Conservation (phyloP, 1,140 invertebrate genomes). For the Drosophila neocordata region DNA sequence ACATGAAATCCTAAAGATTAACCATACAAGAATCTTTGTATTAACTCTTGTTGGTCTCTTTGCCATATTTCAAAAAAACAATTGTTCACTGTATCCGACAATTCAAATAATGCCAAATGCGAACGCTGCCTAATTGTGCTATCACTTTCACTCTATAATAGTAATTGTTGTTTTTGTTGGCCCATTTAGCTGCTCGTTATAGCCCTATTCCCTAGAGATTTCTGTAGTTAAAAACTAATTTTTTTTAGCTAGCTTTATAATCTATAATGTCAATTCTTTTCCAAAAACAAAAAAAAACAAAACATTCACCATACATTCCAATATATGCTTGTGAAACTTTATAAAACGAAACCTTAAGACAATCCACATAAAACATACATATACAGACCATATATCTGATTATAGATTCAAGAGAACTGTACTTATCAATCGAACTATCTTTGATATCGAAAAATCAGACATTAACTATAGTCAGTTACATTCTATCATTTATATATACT, state of each 20-base stretch:
- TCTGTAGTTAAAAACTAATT: conserved; percentile 54
- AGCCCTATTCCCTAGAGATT: conserved; percentile 34
- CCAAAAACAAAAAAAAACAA: no score
- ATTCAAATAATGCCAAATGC: conserved; percentile 12
- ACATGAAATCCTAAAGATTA: not conserved
- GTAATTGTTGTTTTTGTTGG: conserved; percentile 40
- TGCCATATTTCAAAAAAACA: not conserved
- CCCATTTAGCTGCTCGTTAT: conserved; percentile 37
- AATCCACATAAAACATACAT: conserved; percentile 40
- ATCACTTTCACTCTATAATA: conserved; percentile 28
- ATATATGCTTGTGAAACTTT: conserved; percentile 45
- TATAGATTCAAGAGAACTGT: conserved; percentile 19
- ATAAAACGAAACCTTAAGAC: conserved; percentile 52
- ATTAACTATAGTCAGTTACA: conserved; percentile 14
- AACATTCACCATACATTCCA: conserved; percentile 58
- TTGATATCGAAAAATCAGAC: not conserved
- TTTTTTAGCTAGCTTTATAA: conserved; percentile 73
- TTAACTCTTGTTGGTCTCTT: not conserved
- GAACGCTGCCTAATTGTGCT: conserved; percentile 33
- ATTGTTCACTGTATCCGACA: not conserved
- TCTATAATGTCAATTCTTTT: conserved; percentile 37
- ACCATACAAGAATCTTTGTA: not conserved
- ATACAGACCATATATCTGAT: conserved; percentile 9
- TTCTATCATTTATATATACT: conserved; percentile 14
- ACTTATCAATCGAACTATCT: conserved; percentile 30